phyloP scores from a whole-genome alignment of 2,888 invertebrate genomes.

The Epicampocera succincta region DNA sequence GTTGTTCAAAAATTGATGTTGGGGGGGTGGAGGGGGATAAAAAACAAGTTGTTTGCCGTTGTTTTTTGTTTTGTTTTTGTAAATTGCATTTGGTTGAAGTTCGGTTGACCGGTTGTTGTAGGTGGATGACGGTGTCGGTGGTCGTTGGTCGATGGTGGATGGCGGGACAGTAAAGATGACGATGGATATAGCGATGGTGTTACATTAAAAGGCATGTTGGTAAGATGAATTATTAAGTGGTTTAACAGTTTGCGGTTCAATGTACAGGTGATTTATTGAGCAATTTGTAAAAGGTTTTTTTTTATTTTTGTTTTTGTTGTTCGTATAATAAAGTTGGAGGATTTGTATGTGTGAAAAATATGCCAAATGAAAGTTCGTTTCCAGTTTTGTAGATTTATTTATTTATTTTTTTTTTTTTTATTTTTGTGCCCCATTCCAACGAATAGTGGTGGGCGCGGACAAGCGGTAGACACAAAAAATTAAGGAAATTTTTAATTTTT shows the following conservation, averaged over 20 bases:
- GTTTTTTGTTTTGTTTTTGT: conserved; percentile 25
- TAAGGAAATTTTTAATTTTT: conserved; percentile 23
- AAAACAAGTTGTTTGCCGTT: conserved; percentile 4
- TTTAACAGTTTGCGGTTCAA: conserved; percentile 63
- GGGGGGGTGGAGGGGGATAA: conserved; percentile 7
- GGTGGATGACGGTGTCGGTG: conserved; percentile 7
- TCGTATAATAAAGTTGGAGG: neutral
- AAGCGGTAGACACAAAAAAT: neutral
- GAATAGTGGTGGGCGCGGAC: neutral
- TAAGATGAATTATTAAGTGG: conserved; percentile 69
- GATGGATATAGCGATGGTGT: conserved; percentile 12
- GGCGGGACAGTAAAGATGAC: no score
- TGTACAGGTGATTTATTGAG: conserved; percentile 66
- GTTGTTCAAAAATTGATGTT: conserved; percentile 22
- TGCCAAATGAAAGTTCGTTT: conserved; percentile 54
- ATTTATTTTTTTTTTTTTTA: conserved; percentile 15
- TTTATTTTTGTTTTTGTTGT: conserved; percentile 6
- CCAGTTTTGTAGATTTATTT: conserved; percentile 23
- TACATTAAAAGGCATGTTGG: conserved; percentile 56
- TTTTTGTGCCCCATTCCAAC: no score
- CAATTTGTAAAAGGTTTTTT: conserved; percentile 55
- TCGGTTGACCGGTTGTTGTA: conserved; percentile 47
- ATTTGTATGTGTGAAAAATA: neutral
- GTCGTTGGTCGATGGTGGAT: no score
- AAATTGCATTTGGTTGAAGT: conserved; percentile 30